These are phyloP conservation scores for Nothoprocta perdicaria DNA, from an alignment of 2,113 vertebrate species.

Conservation along the genomic window DNA sequence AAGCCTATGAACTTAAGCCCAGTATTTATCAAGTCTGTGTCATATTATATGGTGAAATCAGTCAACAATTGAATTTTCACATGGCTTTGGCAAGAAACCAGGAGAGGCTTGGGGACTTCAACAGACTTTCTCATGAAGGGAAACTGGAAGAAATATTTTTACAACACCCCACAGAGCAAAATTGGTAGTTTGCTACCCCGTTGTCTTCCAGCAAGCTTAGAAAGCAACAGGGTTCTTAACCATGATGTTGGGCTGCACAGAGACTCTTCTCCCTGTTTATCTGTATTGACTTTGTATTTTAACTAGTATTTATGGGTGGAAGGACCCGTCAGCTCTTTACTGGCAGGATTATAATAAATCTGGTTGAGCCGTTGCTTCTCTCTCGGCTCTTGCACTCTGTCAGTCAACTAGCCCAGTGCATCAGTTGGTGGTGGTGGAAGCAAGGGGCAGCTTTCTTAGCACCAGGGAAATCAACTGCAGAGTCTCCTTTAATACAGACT, in stretches of 20 bases:
- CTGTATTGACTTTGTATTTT: background rate
- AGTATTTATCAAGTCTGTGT: slow-evolving; percentile 46
- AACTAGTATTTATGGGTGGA: background rate
- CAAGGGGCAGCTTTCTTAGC: background rate
- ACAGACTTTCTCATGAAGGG: slow-evolving; percentile 44
- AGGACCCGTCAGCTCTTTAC: background rate
- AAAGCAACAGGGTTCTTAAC: background rate
- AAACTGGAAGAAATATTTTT: slow-evolving; percentile 43
- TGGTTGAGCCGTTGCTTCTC: background rate
- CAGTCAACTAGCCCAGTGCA: background rate
- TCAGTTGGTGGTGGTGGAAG: background rate
- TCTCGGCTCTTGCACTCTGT: background rate
- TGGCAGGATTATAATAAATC: background rate
- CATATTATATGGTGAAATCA: slow-evolving; percentile 57
- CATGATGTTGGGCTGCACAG: fast-evolving
- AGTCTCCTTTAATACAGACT: background rate
- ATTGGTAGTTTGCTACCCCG: background rate
- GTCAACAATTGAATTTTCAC: slow-evolving; percentile 57
- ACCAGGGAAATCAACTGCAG: background rate
- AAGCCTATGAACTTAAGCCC: slow-evolving; percentile 64
- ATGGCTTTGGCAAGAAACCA: slow-evolving; percentile 49
- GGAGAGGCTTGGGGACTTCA: background rate
- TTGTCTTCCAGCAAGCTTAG: background rate
- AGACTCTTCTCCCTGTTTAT: background rate
- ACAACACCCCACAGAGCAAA: background rate